Evolutionary conservation across 2,113 vertebrate genomes (phyloP).

Genomic region (Tamias sibiricus): DNA sequence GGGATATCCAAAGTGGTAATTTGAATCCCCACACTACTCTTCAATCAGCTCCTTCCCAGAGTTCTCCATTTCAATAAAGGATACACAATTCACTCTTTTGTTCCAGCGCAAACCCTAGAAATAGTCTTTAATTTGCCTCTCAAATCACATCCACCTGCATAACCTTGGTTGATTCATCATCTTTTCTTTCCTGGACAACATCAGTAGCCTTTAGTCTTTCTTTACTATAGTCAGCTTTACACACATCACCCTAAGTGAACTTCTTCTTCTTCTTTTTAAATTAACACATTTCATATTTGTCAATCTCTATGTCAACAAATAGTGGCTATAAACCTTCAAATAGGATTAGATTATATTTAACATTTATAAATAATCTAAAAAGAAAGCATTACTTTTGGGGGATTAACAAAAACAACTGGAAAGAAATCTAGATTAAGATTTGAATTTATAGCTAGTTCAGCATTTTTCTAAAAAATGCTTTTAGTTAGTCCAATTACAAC

Average conservation of each 20-base stretch:
- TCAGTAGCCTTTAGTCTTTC: not conserved
- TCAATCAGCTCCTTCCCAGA: not conserved
- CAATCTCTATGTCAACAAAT: not conserved
- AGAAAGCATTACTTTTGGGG: not conserved
- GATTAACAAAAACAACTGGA: not conserved
- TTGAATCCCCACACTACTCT: not conserved
- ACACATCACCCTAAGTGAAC: not conserved
- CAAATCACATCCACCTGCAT: not conserved
- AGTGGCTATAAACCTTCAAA: not conserved
- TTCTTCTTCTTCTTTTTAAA: no score
- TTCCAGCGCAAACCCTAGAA: not conserved
- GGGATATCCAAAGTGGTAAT: not conserved
- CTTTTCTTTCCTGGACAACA: not conserved
- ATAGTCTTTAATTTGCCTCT: not conserved
- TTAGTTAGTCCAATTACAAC: not conserved
- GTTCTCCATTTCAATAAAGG: not conserved
- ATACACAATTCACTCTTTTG: not conserved
- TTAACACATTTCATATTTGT: not conserved
- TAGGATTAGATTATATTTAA: not conserved
- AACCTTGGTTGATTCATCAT: not conserved
- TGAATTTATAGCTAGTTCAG: not conserved
- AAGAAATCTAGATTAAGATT: not conserved
- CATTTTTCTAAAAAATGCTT: not conserved
- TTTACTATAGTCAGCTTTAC: not conserved
- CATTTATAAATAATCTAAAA: not conserved